Evolutionary conservation across 2,797 vertebrate genomes (phyloP), one percentile per base, ranked within the genome.

Genomic region (Acanthis flammea): DNA sequence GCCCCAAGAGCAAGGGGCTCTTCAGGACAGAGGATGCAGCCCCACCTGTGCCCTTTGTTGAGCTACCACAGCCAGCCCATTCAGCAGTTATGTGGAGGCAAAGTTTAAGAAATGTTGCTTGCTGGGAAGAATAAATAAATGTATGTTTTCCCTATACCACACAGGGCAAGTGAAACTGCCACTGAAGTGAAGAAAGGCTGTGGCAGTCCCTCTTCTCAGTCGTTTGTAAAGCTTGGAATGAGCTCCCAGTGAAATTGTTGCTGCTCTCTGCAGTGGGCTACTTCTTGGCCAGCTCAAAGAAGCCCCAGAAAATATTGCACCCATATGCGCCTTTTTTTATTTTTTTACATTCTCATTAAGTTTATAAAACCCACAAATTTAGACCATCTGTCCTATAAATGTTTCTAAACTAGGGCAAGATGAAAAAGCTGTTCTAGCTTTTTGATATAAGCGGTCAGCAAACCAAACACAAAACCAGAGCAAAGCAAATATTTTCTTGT

Each of bases 401-500:
- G 97, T 97, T 97, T 97, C 94, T 98, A 95, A 96, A 97, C 88
- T 96, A 67, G 47, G 94, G 63, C 95, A 86, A 96, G 94, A 96
- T 95, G 71, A 96, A 97, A 95, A 96, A 96, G 81, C 76, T 91
- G 65, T 77, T 96, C 97, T 96, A 94, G 58, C 73, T 96, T 97
- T 97, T 97, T 97, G 86, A 96, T 97, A 96, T 94, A 96, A 95
- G 83, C 66, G 83, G 73, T 97, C 96, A 96, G 92, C 85, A 96
- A 96, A 96, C 86, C 91, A 97, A 97, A 97, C 63, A 96, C 88
- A 97, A 97, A 97, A 96, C 83, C 92, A 98, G 96, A 98, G 95
- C 95, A 97, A 97, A 97, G 96, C 94, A 97, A 97, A 97, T 97
- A 94, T 97, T 97, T 98, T 97, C 91, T 94, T 95, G 80, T 96